Evolutionary conservation across 2,113 vertebrate species (phyloP), one percentile per base, ranked within the genome.

Genomic region (Tachysurus vachellii): DNA sequence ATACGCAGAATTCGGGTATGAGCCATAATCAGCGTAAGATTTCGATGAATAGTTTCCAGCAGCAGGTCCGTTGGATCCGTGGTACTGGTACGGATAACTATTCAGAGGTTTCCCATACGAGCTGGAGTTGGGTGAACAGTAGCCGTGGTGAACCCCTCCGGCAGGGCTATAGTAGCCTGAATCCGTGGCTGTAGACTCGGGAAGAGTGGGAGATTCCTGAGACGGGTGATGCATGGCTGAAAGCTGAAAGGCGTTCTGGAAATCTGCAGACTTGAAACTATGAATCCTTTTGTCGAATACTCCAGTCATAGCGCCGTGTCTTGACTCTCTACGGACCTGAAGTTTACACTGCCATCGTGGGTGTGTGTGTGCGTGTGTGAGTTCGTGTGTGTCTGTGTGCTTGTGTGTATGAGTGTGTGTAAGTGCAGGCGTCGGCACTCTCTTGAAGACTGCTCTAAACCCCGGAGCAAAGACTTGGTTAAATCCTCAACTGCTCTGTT

Each of bases 401-500:
- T 47, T n/a, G 76, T 71, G 19, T 86, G 47, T 59, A 47, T 80
- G 77, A 8, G 64, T n/a, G 85, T 44, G 31, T 57, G 77, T 86
- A 81, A 61, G 85, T 76, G 85, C 85, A 44, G 91, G 76, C 92
- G 93, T 93, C 91, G 92, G 93, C 92, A 93, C 90, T 90, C 91
- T 95, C 94, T 89, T 94, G 96, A 96, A 96, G 96, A 98, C 97
- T 99, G 97, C 96, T 96, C 95, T 94, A 96, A 95, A 95, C 95
- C 96, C 94, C 94, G 93, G 96, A 97, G 98, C 96, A 97, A 95
- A 96, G 96, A 97, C 97, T 97, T 98, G 97, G 97, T 98, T 99
- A 99, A 99, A 98, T 98, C 97, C 97, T 96, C 96, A 98, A 97
- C 95, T 96, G 96, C 96, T 95, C 97, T 98, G 96, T 99, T 99